phyloP scores from a whole-genome alignment of 2,888 invertebrate genomes.

The Ophion ventricosus region DNA sequence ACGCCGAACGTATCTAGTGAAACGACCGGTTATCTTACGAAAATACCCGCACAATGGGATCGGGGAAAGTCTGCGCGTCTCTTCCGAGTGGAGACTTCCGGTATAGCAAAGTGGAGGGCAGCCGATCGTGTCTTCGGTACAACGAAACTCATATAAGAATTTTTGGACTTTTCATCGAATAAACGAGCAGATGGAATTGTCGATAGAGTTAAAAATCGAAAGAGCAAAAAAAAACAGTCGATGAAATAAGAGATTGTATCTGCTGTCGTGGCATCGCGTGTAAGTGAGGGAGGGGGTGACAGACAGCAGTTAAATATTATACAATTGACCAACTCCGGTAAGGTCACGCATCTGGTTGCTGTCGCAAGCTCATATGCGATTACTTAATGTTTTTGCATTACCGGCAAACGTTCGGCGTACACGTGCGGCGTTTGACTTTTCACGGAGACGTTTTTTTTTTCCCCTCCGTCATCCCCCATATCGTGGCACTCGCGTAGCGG shows the following conservation, averaged over 20 bases:
- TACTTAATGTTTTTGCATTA: conserved; percentile 49
- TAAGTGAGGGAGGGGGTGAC: too few relatives aligned
- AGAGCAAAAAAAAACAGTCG: too few relatives aligned
- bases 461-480: background rate
- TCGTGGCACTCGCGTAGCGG: background rate
- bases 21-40: conserved; percentile 47
- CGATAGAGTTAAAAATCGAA: too few relatives aligned
- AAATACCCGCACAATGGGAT: conserved; percentile 30
- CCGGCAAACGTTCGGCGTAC: conserved; percentile 35
- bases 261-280: too few relatives aligned
- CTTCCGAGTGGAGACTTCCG: conserved; percentile 35
- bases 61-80: conserved; percentile 45
- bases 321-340: too few relatives aligned
- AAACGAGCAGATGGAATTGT: too few relatives aligned
- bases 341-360: background rate
- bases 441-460: conserved; percentile 25
- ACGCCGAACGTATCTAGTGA: conserved; percentile 30
- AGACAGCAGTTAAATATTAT: too few relatives aligned
- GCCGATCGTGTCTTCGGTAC: too few relatives aligned
- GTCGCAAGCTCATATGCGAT: background rate
- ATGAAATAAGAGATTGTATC: too few relatives aligned
- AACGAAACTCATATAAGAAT: too few relatives aligned
- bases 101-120: too few relatives aligned
- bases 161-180: too few relatives aligned
- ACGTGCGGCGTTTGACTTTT: conserved; percentile 52